Percentiles rank a stretch among this genome's conserved stretches.
phyloP scores from a whole-genome alignment of 2,113 vertebrate genomes.

The Crypturellus undulatus region DNA sequence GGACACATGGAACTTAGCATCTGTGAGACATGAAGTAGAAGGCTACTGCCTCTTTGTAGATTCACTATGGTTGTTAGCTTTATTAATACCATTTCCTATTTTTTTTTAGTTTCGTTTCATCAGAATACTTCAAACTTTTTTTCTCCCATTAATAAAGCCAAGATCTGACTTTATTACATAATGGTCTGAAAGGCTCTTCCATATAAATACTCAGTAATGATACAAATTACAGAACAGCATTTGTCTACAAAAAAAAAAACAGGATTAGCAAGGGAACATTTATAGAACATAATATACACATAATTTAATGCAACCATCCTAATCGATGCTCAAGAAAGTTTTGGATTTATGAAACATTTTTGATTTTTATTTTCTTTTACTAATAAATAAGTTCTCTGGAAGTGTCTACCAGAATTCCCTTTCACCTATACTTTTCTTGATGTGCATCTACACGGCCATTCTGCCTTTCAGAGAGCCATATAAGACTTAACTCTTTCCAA shows the following conservation, averaged over 20 bases:
- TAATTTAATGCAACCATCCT: neutral
- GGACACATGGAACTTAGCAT: neutral
- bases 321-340: neutral
- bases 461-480: neutral
- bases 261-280: slow-evolving; percentile 3
- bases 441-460: neutral
- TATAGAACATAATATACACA: neutral
- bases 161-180: neutral
- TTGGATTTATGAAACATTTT: neutral
- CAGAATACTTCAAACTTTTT: neutral
- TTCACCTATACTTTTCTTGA: neutral
- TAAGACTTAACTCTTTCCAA: neutral
- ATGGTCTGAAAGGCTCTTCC: neutral
- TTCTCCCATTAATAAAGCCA: neutral
- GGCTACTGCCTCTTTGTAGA: neutral
- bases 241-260: neutral
- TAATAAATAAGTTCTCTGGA: slow-evolving; percentile 20
- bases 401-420: neutral
- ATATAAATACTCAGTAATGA: neutral
- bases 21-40: neutral
- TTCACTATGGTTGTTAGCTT: neutral
- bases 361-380: neutral
- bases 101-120: neutral
- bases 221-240: neutral
- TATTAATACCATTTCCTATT: neutral